Evolutionary conservation across 2,113 vertebrate species (phyloP), one percentile per base, ranked within the genome.

Genomic region (Amia ocellicauda): DNA sequence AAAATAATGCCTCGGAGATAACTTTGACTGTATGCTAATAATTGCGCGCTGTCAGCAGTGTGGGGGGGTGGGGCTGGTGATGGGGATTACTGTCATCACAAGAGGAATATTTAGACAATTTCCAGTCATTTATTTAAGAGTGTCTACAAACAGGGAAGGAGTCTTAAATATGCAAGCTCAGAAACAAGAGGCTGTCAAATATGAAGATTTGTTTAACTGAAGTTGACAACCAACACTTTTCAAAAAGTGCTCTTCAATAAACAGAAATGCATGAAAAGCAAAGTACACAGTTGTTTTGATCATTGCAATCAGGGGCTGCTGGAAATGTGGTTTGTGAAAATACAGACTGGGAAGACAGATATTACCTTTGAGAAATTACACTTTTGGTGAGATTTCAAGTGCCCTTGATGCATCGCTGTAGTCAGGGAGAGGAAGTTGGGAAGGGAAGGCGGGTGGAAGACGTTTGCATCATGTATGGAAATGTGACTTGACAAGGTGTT

Each of bases 81-180:
- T 55, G 56, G 69, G 69, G 55, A 55, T 49, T 63, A 60, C 54
- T 22, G 60, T 73, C 63, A 69, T 69, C 63, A 57, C 60, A 60
- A 69, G 56, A 49, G 47, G 66, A 58, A 69, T 60, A 67, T 69
- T 52, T 66, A 58, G 68, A 64, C 51, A 1, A 1, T n/a, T 31
- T 60, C 68, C 69, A 69, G 62, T 41, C 61, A 3, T 72, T 64
- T 61, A 62, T 36, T 29, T 60, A 56, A 65, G 47, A 62, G 64
- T 61, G 52, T 54, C 28, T 59, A 24, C 62, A 65, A 56, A 58
- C 58, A 27, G 26, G 31, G 63, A 69, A 62, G 62, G 42, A 71
- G 65, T 71, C 54, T 71, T 64, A 55, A 50, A 41, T 63, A 45
- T 58, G n/a, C 40, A 51, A 14, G 31, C 50, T 28, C 20, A 28